phyloP scores from a whole-genome alignment of 1,140 invertebrate species.

The Lepidostoma basale region DNA sequence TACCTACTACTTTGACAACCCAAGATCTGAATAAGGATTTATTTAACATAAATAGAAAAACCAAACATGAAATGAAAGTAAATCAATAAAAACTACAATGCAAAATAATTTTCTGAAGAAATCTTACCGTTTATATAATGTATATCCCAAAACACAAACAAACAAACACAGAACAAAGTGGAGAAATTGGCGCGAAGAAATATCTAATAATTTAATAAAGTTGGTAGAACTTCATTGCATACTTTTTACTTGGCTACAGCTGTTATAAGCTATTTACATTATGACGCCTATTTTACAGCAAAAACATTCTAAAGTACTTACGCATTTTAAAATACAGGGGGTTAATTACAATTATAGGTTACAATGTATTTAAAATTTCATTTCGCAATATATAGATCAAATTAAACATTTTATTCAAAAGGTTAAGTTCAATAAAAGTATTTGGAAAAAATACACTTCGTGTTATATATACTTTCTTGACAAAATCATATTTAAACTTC shows the following conservation, averaged over 20 bases:
- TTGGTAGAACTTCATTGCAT: background rate
- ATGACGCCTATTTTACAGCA: background rate
- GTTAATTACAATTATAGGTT: no score
- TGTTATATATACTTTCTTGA: no score
- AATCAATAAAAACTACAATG: background rate
- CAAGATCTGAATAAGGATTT: background rate
- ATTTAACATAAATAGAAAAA: no score
- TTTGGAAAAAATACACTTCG: no score
- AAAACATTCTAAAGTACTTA: no score
- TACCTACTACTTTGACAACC: background rate
- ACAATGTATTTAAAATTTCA: no score
- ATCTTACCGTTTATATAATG: background rate
- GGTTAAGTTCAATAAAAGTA: no score
- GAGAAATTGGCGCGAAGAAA: conserved; percentile 22
- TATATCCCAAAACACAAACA: background rate
- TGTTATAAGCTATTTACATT: conserved; percentile 1
- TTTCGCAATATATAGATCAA: no score
- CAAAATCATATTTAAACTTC: no score
- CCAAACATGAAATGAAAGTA: background rate
- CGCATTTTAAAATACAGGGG: no score
- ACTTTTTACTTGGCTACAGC: background rate
- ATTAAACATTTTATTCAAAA: no score
- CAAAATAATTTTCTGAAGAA: background rate
- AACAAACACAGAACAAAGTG: background rate
- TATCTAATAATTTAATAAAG: background rate